Percentiles rank a stretch among this genome's conserved stretches.
These are phyloP conservation scores for Echinometra lucunter DNA, from an alignment of 53 echinoderm and acorn worm genomes.

Conservation along the genomic window DNA sequence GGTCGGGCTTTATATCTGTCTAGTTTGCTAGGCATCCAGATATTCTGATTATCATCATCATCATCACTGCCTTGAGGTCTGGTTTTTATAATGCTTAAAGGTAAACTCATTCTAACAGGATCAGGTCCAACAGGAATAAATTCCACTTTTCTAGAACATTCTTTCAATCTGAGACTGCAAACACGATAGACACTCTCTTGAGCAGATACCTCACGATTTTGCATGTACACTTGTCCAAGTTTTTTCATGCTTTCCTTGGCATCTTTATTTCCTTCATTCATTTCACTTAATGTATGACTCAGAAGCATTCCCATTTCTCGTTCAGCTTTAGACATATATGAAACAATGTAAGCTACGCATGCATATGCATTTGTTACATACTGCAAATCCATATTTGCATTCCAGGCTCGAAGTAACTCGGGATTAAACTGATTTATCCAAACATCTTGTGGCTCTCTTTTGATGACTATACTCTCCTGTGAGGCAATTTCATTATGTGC, in stretches of 20 bases:
- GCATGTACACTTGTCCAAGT: constrained; percentile 74
- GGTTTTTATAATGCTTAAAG: constrained; percentile 72
- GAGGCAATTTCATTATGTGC: constrained; percentile 46
- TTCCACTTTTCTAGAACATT: constrained; percentile 74
- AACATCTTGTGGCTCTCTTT: constrained; percentile 68
- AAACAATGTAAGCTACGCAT: constrained; percentile 78
- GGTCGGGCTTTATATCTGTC: constrained; percentile 76
- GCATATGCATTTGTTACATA: constrained; percentile 73
- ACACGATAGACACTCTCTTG: constrained; percentile 70
- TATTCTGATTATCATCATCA: constrained; percentile 54
- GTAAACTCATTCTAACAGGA: constrained; percentile 78
- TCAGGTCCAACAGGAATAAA: constrained; percentile 80
- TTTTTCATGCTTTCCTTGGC: constrained; percentile 69
- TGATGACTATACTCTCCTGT: constrained; percentile 66
- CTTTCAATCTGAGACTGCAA: constrained; percentile 73
- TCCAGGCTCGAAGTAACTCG: constrained; percentile 70
- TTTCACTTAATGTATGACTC: constrained; percentile 74
- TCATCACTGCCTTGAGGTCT: constrained; percentile 61
- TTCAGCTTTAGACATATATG: constrained; percentile 83
- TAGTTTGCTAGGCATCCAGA: constrained; percentile 69
- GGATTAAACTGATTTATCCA: constrained; percentile 84
- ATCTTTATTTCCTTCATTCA: constrained; percentile 74
- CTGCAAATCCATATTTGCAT: constrained; percentile 83
- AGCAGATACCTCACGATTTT: constrained; percentile 73
- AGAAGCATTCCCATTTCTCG: constrained; percentile 82